Base-by-base conservation (phyloP, 64 coral and sea anemone genomes). In the Porites australiensis region DNA sequence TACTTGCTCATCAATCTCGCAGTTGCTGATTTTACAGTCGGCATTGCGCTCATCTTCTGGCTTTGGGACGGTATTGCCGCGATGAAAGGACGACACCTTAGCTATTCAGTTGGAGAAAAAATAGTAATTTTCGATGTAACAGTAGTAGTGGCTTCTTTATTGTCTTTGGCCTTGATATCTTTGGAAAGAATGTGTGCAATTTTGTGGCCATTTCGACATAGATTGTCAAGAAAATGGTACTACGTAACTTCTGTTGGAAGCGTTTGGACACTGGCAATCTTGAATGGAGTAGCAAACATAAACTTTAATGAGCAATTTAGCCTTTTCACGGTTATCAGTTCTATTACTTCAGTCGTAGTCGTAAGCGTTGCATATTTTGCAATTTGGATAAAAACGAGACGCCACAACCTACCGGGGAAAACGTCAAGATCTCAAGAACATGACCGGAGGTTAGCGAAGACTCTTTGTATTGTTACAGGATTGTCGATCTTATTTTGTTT, bases 141-240 rank as follows among this genome's bases (percentile, higher is more conserved):
- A 5, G 77, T 52, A 27, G 10, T 79, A 58, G 7, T 58, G 59
- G 13, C 77, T 22, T 90, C 88, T 3, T 16, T 90, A 46, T 77
- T 90, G 8, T 79, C 88, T 7, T 52, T 90, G n/a, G 65, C 75
- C 12, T 16, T 70, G 6, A 90, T 90, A 23, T 76, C 75, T 52
- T 46, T 90, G 3, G 88, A 90, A 50, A 49, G 88, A 65, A 78
- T 90, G 58, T 37, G 37, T 18, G 88, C 88, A 4, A 79, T 77
- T 6, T 68, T 75, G 75, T 90, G 65, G 16, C 88, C 88, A 20
- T 55, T 90, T 57, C 67, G 23, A 12, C 77, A 90, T 27, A 63
- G 50, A 44, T 13, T 65, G 37, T 19, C 54, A 6, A 51, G 64
- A 1, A 53, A 59, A 16, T 70, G 19, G 48, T 8, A 66, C n/a